Evolutionary conservation across 2,888 invertebrate species (phyloP).

Genomic region (Cacoxenus indagator): DNA sequence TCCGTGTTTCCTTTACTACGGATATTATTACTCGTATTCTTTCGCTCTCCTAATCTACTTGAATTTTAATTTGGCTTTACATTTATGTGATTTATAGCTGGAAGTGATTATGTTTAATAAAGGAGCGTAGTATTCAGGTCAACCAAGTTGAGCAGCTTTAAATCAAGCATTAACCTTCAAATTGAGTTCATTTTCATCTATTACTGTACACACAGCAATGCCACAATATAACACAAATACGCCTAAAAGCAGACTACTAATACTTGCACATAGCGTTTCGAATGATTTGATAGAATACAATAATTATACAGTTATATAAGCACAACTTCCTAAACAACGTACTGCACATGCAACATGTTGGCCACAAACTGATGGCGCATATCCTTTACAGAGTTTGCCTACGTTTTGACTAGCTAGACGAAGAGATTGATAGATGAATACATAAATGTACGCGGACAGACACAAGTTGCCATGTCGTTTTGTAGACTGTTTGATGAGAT

Average conservation of each 20-base stretch:
- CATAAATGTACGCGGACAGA: not conserved
- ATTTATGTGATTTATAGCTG: constrained; percentile 45
- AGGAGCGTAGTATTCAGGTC: no score
- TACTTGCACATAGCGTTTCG: constrained; percentile 15
- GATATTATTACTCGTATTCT: constrained; percentile 30
- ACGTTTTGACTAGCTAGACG: not conserved
- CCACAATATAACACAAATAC: no score
- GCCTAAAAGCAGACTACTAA: constrained; percentile 1
- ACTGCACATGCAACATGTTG: constrained; percentile 50
- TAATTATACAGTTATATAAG: constrained; percentile 55
- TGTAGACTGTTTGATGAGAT: constrained; percentile 57
- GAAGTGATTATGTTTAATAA: constrained; percentile 12
- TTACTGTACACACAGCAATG: no score
- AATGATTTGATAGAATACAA: constrained; percentile 54
- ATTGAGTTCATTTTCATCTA: no score
- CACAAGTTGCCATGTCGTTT: constrained; percentile 11
- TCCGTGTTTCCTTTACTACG: constrained; percentile 35
- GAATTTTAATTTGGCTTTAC: constrained; percentile 55
- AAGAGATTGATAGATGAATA: constrained; percentile 6
- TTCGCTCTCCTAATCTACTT: constrained; percentile 44
- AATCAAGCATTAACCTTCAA: no score
- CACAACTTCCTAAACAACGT: constrained; percentile 43
- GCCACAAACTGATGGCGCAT: not conserved
- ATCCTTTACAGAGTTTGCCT: not conserved
- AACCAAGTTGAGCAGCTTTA: no score